Evolutionary conservation across 2,113 vertebrate genomes (phyloP), one percentile per base, ranked within the genome.

Genomic region (Cephalophus harveyi): DNA sequence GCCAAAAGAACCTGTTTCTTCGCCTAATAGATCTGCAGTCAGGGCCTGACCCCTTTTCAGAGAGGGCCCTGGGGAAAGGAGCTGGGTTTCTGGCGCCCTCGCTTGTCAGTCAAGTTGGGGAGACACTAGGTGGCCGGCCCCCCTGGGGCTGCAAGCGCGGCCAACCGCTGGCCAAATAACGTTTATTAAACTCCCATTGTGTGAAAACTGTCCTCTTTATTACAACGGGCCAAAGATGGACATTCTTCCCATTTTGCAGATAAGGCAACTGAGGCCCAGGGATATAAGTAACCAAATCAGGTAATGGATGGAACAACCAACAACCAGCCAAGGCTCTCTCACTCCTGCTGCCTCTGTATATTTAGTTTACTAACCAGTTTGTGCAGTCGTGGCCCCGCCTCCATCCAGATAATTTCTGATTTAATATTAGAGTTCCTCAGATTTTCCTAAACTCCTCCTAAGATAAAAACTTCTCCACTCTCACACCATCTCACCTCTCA

Each of bases 31-130:
- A 94, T 98, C 97, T 92, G 78, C 89, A 95, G 96, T 98, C 97
- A 95, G 54, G 87, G 94, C 85, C 92, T 55, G 88, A 85, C 94
- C 43, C 96, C 97, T 98, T 98, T 98, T 97, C 95, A 96, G 98
- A 98, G 96, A 81, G 84, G 88, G 97, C 94, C 91, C 79, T 82
- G 15, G 88, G 96, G 91, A 96, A 54, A 76, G 95, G 98, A 98
- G 93, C 93, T 90, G 79, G 89, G 98, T 98, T 98, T 97, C 97
- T 89, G 87, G 95, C 48, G 87, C 97, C 87, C 97, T 97, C 91
- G 82, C 97, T 82, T 98, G 98, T 98, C 98, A 97, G 97, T 97
- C 97, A 98, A 97, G 98, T 98, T 94, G 87, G 5, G 36, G 95
- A 98, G 98, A 89, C 97, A 97, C 88, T 92, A 74, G 43, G 97